Base-by-base conservation (phyloP, 1,140 invertebrate species). In the Myzus persicae region DNA sequence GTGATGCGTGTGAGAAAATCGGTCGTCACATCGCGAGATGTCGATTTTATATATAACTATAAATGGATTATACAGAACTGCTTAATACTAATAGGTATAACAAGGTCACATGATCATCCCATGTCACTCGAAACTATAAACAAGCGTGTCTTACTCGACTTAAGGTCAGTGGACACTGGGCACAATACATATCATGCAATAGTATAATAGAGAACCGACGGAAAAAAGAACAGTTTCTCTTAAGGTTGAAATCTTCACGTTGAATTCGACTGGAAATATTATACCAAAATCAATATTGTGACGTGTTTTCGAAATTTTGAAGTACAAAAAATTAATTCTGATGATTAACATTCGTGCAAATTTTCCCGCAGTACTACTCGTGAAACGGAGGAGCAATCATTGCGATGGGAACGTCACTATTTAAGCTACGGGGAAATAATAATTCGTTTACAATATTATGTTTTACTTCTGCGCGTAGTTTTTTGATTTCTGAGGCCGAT, bases 401-500 rank as follows among this genome's bases (percentile, higher is more conserved):
- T n/a, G n/a, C 31, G n/a, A 18, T 76, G n/a, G 14, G 14, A 3
- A 76, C 31, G n/a, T n/a, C 3, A 76, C 59, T 76, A n/a, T 76
- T 18, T 5, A n/a, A 76, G 4, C 59, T 76, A 76, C n/a, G 36
- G 14, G 59, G 59, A 6, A 38, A 26, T 40, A 91, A 38, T 90
- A 89, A 89, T 54, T 89, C 20, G 42, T 38, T 89, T 22, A 14
- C 24, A 88, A 88, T 46, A 87, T 24, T 93, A 89, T 89, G 42
- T 95, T n/a, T 95, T 95, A 99, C 98, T 97, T 99, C 98, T 5
- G 97, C 96, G 94, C 98, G 96, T 0, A 99, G 96, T 95, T 99
- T 98, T 95, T 98, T 98, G 92, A 99, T 98, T 95, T 99, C 98
- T 1, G 96, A 96, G 36, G 97, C 96, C 2, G 99, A 96, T 94